Conservation (phyloP, 1,140 invertebrate genomes). For the Probaryconus sp. region DNA sequence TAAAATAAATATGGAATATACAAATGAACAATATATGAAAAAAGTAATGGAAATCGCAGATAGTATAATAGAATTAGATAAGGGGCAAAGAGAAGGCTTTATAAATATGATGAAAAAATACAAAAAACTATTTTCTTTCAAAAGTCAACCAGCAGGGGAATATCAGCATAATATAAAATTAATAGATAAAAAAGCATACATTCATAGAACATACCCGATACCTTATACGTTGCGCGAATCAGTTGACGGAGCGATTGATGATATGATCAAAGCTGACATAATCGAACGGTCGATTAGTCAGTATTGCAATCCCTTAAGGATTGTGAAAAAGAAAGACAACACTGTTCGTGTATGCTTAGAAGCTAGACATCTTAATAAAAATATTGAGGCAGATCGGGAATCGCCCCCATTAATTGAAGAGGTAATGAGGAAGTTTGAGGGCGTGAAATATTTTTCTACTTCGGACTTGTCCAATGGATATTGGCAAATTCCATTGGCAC, state of each 20-base stretch:
- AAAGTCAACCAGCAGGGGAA: constrained; percentile 20
- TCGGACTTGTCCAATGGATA: constrained; percentile 52
- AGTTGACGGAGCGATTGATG: constrained; percentile 9
- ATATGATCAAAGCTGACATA: constrained; percentile 34
- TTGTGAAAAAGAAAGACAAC: constrained; percentile 41
- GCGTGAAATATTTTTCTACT: constrained; percentile 37
- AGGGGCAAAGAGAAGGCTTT: constrained; percentile 15
- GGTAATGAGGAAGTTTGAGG: constrained; percentile 22
- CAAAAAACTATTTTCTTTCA: constrained; percentile 34
- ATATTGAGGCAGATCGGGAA: constrained; percentile 54
- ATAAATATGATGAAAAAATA: constrained; percentile 12
- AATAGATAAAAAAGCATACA: constrained; percentile 20
- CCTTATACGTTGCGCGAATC: constrained; percentile 16
- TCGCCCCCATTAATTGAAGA: constrained; percentile 41
- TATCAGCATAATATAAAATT: constrained; percentile 42
- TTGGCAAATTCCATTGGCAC: constrained; percentile 36
- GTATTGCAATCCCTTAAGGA: constrained; percentile 50
- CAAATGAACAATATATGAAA: too few relatives aligned
- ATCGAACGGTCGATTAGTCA: constrained; percentile 41
- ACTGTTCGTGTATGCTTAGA: constrained; percentile 48
- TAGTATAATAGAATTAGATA: too few relatives aligned
- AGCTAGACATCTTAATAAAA: constrained; percentile 44
- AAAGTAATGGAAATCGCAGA: too few relatives aligned
- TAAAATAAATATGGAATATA: too few relatives aligned
- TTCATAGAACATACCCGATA: constrained; percentile 37